Conservation (phyloP, 2,888 invertebrate species). For the Siphlonurus alternatus region DNA sequence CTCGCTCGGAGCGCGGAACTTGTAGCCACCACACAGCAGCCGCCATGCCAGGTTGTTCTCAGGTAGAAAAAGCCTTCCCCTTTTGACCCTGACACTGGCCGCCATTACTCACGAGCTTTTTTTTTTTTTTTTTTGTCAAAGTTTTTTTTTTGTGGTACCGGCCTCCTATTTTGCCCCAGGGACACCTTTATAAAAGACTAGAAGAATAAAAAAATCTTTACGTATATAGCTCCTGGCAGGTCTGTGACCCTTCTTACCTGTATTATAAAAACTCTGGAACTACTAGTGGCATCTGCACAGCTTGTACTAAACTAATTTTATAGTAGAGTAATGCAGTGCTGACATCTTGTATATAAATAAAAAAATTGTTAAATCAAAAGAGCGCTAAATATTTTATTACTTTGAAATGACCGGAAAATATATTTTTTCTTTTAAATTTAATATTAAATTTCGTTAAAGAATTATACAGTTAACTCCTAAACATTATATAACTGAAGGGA, state of each 20-base stretch:
- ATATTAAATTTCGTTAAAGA: too few relatives aligned
- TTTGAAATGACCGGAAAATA: too few relatives aligned
- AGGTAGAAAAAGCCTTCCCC: constrained; percentile 1
- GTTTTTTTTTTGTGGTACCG: background rate
- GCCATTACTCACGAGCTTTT: constrained; percentile 1
- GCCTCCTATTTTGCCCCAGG: background rate
- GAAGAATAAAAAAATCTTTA: background rate
- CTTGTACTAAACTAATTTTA: background rate
- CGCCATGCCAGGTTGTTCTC: background rate
- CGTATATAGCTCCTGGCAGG: background rate
- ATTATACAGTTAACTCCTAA: too few relatives aligned
- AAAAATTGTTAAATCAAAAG: too few relatives aligned
- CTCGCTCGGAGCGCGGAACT: background rate
- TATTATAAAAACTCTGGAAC: background rate
- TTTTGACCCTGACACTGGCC: constrained; percentile 1
- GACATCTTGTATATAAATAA: background rate
- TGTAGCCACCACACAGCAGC: background rate
- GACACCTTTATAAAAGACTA: background rate
- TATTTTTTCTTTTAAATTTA: too few relatives aligned
- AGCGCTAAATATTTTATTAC: too few relatives aligned
- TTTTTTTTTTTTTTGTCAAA: constrained; percentile 1
- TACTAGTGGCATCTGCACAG: background rate
- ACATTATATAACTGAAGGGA: too few relatives aligned
- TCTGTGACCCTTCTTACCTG: background rate
- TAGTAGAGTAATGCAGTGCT: background rate